Base-by-base conservation (phyloP, 1,140 invertebrate genomes). In the Nephila pilipes region DNA sequence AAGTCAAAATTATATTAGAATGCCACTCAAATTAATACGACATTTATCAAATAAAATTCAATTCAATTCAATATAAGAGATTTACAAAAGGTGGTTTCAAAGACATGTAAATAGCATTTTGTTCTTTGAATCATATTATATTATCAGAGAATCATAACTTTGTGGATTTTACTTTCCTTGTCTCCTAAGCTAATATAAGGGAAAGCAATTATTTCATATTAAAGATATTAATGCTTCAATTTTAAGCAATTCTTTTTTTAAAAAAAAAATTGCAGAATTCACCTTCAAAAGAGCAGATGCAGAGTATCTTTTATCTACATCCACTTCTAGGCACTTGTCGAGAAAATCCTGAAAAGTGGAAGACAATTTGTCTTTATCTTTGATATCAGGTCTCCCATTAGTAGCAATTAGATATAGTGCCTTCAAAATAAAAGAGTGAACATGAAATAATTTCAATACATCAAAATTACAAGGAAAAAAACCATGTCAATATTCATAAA, bases 321-420 rank as follows among this genome's bases (percentile, higher is more conserved):
- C 98, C 1, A 99, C 98, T 95, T 99, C 97, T 18, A 99, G 96
- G 95, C 99, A 99, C 92, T 94, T 94, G 69, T 95, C 94, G 46
- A 95, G 93, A 94, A 95, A 95, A 89, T 94, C 94, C 87, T 90
- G 91, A 79, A 98, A 97, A 79, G 96, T 96, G 0, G 97, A 96
- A 81, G 98, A 98, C 22, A 99, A 95, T 89, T 97, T 97, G 22
- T 98, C 96, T 97, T 98, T 98, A 93, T 97, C 97, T 8, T 98
- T 97, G 94, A 99, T 98, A 94, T 98, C 97, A 20, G 99, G 99
- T 94, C 99, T 97, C 1, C 99, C 99, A 94, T 99, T 98, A 0
- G 98, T 98, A 36, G 99, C 99, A 93, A 99, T 99, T 88, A 99
- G 96, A 96, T 99, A 99, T 32, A 99, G 96, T 16, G 99, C 99